Percentiles rank a stretch among this genome's conserved stretches.
phyloP scores from a whole-genome alignment of 2,113 vertebrate species.

The Oryzias celebensis region DNA sequence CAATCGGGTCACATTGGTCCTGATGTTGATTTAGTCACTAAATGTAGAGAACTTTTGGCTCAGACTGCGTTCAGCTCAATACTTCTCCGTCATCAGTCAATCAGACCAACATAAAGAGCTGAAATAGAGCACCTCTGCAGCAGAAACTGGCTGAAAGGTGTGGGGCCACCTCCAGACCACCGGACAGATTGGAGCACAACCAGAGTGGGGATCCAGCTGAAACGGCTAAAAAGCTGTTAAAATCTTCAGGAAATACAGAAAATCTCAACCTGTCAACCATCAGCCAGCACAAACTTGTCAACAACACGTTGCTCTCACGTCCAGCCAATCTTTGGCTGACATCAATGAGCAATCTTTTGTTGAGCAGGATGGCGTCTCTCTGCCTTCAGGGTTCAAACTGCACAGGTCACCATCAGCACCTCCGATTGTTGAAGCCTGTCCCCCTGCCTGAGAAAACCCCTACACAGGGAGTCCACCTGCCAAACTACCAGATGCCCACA shows the following conservation, averaged over 20 bases:
- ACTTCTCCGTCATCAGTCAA: not conserved
- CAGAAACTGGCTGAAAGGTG: not conserved
- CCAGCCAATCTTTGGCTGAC: too few species aligned
- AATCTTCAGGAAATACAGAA: too few species aligned
- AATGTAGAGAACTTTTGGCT: conserved; percentile 8
- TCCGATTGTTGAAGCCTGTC: not conserved
- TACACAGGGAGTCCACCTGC: not conserved
- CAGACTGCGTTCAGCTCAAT: not conserved
- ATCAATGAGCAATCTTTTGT: not conserved
- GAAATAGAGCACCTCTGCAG: not conserved
- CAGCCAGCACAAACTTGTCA: too few species aligned
- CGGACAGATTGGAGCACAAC: not conserved
- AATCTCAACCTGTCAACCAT: too few species aligned
- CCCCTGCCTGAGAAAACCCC: not conserved
- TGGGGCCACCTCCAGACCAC: too few species aligned
- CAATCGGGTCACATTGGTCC: conserved; percentile 16
- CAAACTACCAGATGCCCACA: not conserved
- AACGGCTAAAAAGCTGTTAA: too few species aligned
- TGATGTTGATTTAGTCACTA: conserved; percentile 16
- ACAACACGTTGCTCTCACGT: too few species aligned
- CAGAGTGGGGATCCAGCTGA: not conserved
- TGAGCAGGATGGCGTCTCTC: not conserved
- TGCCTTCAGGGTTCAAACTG: conserved; percentile 21
- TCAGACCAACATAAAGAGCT: conserved; percentile 14
- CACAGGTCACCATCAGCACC: not conserved